phyloP scores from a whole-genome alignment of 2,113 vertebrate species.

The Labeo rohita region DNA sequence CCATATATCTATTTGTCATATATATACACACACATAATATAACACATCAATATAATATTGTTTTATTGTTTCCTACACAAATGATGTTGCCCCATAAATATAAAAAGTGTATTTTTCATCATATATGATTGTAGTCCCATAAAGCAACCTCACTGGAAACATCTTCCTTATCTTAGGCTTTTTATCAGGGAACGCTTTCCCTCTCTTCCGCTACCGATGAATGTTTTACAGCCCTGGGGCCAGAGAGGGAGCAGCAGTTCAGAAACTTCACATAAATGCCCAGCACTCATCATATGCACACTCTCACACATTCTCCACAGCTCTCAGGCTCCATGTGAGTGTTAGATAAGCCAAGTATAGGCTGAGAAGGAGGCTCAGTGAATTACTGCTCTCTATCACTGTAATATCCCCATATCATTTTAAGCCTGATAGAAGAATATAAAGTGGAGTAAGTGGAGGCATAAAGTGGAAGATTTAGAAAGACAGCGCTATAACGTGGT shows the following conservation, averaged over 20 bases:
- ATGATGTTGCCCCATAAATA: not conserved
- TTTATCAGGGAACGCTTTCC: not conserved
- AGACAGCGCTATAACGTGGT: not conserved
- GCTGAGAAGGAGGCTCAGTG: not conserved
- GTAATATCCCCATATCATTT: conserved; percentile 22
- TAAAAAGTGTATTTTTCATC: not conserved
- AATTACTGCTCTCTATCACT: conserved; percentile 21
- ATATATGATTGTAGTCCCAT: not conserved
- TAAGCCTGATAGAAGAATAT: conserved; percentile 1
- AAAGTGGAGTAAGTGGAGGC: conserved; percentile 7
- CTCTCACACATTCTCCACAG: conserved; percentile 28
- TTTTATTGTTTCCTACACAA: not conserved
- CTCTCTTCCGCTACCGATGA: not conserved
- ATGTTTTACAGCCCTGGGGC: conserved; percentile 2
- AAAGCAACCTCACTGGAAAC: not conserved
- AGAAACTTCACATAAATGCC: conserved; percentile 43
- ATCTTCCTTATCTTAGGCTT: not conserved
- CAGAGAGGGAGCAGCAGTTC: not conserved
- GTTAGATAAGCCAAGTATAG: conserved; percentile 40
- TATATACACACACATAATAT: too few species aligned
- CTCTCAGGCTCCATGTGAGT: not conserved
- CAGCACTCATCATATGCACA: conserved; percentile 2
- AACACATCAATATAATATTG: not conserved
- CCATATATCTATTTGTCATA: too few species aligned
- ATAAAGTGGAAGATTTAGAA: not conserved